Evolutionary conservation across 1,140 invertebrate genomes (phyloP), one percentile per base, ranked within the genome.

Genomic region (Goniozus legneri): DNA sequence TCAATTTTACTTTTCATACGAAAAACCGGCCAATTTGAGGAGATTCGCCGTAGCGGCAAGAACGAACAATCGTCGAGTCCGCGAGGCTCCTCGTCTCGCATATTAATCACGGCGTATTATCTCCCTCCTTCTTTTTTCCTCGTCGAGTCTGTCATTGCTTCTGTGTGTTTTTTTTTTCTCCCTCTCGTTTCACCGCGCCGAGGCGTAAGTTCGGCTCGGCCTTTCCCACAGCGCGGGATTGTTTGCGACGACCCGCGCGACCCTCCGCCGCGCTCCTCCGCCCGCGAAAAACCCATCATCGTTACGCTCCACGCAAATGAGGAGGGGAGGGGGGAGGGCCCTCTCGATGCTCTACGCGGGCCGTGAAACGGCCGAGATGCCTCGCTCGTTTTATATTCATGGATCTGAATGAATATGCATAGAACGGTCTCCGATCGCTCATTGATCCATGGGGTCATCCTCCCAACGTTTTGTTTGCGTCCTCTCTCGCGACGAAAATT

Each of bases 181-280:
- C n/a, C n/a, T n/a, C n/a, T n/a, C n/a, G n/a, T n/a, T n/a, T n/a
- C n/a, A n/a, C n/a, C n/a, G n/a, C n/a, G n/a, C n/a, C n/a, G n/a
- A 57, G 60, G 58, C 59, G 67, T 56, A 56, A 60, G 64, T 67
- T 60, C 48, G 54, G 38, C 42, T 43, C 46, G 64, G 58, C 59
- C 64, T 69, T 75, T 76, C 72, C 72, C 72, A 76, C 73, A 71
- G n/a, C 63, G 45, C 44, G 46, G 69, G 60, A 76, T 76, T 75
- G 68, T 76, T 76, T 65, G 62, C 64, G 54, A 58, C 66, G 72
- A 76, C 72, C 73, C 69, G 38, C 68, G 68, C 70, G 66, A 62
- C 51, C 45, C 45, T 62, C 63, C 44, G 53, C 53, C 52, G 64
- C 50, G 53, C 62, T 65, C 64, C 56, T 65, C 65, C n/a, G n/a